Evolutionary conservation across 2,797 vertebrate species (phyloP).

Genomic region (Enteromius afrohamiltoni): DNA sequence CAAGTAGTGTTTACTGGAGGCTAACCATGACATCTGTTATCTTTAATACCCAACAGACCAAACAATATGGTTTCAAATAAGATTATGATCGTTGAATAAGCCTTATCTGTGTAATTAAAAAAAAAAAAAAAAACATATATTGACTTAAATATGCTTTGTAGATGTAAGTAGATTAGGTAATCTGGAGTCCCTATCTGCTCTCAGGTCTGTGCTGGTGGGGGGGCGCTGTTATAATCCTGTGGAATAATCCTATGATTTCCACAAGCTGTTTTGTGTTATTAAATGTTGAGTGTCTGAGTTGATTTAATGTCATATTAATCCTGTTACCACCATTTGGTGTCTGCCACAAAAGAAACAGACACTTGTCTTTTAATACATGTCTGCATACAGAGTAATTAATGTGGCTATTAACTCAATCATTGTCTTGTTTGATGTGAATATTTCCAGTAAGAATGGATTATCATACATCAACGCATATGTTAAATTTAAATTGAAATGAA

Average conservation of each 20-base stretch:
- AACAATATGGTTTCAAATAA: constrained; percentile 82
- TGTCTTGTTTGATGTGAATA: constrained; percentile 34
- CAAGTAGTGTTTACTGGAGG: constrained; percentile 32
- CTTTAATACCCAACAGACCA: constrained; percentile 67
- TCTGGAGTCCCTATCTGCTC: constrained; percentile 62
- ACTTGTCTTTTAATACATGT: constrained; percentile 43
- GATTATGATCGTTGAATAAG: constrained; percentile 77
- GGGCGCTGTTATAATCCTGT: constrained; percentile 78
- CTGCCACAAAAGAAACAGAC: constrained; percentile 57
- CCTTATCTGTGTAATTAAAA: constrained; percentile 73
- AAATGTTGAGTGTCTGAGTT: constrained; percentile 78
- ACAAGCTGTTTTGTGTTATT: constrained; percentile 79
- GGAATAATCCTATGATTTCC: constrained; percentile 82
- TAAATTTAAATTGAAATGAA: constrained; percentile 6
- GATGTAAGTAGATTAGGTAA: constrained; percentile 77
- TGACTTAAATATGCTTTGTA: constrained; percentile 78
- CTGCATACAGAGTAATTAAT: constrained; percentile 36
- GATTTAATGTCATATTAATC: constrained; percentile 81
- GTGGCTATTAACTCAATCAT: constrained; percentile 42
- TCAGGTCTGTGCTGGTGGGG: constrained; percentile 57
- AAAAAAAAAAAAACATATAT: constrained; percentile 71
- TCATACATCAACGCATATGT: constrained; percentile 35
- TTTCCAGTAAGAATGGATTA: constrained; percentile 32
- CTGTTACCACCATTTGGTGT: constrained; percentile 74
- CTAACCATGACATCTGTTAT: constrained; percentile 73